Evolutionary conservation across 1,140 invertebrate species (phyloP).

Genomic region (Acromyrmex heyeri): DNA sequence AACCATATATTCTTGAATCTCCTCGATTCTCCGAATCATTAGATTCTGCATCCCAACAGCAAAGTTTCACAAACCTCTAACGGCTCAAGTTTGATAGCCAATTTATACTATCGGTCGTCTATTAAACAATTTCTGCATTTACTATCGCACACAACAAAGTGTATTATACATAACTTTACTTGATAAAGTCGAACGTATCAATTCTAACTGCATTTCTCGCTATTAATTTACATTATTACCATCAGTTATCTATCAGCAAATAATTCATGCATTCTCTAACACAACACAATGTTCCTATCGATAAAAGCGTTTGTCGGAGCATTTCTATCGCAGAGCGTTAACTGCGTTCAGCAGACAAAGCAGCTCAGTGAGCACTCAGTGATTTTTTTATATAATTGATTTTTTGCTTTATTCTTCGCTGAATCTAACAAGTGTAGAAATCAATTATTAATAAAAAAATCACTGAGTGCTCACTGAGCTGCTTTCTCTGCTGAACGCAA

Average conservation of each 20-base stretch:
- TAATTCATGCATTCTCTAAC: background rate
- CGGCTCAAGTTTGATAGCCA: conserved; percentile 57
- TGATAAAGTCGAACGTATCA: background rate
- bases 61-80: conserved; percentile 28
- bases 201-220: conserved; percentile 8
- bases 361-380: too few species aligned
- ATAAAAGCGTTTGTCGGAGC: background rate
- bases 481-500: too few species aligned
- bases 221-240: background rate
- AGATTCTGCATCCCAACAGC: background rate
- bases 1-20: background rate
- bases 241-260: background rate
- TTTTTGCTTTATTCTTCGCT: too few species aligned
- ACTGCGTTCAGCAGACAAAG: too few species aligned
- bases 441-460: too few species aligned
- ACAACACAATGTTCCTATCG: background rate
- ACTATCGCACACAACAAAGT: conserved; percentile 10
- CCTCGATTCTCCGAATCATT: background rate
- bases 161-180: conserved; percentile 15
- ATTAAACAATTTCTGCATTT: conserved; percentile 48
- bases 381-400: too few species aligned
- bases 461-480: too few species aligned
- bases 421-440: too few species aligned
- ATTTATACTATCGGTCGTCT: conserved; percentile 42
- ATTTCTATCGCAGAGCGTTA: background rate